phyloP scores from a whole-genome alignment of 2,797 vertebrate genomes.

The Aulostomus chinensis region DNA sequence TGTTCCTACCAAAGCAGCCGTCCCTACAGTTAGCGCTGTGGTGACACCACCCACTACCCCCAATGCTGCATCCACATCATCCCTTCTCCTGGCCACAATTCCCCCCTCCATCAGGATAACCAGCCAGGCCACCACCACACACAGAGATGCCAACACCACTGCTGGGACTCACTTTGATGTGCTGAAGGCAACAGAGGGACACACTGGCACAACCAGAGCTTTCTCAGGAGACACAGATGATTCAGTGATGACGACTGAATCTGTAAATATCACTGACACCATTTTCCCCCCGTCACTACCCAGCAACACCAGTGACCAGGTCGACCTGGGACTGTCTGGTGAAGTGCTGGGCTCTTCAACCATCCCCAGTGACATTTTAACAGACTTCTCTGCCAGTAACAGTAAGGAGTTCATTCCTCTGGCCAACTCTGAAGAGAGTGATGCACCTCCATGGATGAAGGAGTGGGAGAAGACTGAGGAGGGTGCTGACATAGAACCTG shows the following conservation, averaged over 20 bases:
- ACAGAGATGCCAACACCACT: conserved; percentile 9
- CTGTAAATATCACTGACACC: conserved; percentile 7
- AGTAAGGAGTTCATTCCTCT: conserved; percentile 17
- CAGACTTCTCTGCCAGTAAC: conserved; percentile 13
- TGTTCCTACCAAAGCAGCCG: conserved; percentile 44
- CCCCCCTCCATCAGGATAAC: conserved; percentile 32
- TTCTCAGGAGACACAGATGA: conserved; percentile 15
- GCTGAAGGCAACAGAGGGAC: conserved; percentile 13
- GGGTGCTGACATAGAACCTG: conserved; percentile 25
- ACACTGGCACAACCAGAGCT: conserved; percentile 8
- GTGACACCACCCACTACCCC: conserved; percentile 31
- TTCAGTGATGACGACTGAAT: background rate
- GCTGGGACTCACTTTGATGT: conserved; percentile 1
- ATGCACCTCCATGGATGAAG: conserved; percentile 16
- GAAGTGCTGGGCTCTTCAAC: conserved; percentile 36
- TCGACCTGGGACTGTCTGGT: conserved; percentile 39
- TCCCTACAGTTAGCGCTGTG: conserved; percentile 24
- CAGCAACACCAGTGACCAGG: conserved; percentile 32
- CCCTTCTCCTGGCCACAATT: conserved; percentile 15
- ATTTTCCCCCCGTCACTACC: conserved; percentile 34
- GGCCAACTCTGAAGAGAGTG: conserved; percentile 23
- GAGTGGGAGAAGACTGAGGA: conserved; percentile 34
- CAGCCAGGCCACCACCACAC: conserved; percentile 33
- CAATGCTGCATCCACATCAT: conserved; percentile 28
- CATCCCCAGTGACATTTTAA: conserved; percentile 27